Conservation (phyloP, 1,140 invertebrate species). For the Panonychus citri region DNA sequence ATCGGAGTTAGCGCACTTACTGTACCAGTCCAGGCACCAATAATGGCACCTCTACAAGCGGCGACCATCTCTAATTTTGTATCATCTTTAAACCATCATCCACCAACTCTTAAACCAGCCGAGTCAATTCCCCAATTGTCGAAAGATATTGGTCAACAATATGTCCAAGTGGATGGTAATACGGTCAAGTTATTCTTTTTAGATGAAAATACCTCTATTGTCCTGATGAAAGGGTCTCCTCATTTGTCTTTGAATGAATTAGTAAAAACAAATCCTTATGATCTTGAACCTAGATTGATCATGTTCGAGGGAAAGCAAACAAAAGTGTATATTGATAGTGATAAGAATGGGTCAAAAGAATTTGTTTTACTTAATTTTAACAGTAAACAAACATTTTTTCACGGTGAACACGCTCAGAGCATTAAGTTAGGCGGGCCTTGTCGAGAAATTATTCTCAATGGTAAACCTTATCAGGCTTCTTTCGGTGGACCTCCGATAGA, state of each 20-base stretch:
- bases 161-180: constrained; percentile 4
- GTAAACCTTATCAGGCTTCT: constrained; percentile 56
- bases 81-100: background rate
- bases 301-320: constrained; percentile 33
- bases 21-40: too few relatives aligned
- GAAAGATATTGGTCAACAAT: background rate
- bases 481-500: constrained; percentile 73
- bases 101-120: background rate
- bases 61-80: background rate
- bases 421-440: constrained; percentile 76
- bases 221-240: constrained; percentile 3
- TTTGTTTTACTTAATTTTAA: constrained; percentile 13
- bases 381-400: constrained; percentile 3
- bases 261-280: background rate
- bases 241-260: constrained; percentile 7
- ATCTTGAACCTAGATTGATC: constrained; percentile 48
- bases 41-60: background rate
- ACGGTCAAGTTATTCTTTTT: constrained; percentile 7
- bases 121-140: background rate
- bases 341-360: constrained; percentile 10
- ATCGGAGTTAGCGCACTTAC: too few relatives aligned
- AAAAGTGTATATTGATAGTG: constrained; percentile 17
- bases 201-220: constrained; percentile 4
- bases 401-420: constrained; percentile 26
- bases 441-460: constrained; percentile 66